phyloP scores from a whole-genome alignment of 2,113 vertebrate species.

The Apaloderma vittatum region DNA sequence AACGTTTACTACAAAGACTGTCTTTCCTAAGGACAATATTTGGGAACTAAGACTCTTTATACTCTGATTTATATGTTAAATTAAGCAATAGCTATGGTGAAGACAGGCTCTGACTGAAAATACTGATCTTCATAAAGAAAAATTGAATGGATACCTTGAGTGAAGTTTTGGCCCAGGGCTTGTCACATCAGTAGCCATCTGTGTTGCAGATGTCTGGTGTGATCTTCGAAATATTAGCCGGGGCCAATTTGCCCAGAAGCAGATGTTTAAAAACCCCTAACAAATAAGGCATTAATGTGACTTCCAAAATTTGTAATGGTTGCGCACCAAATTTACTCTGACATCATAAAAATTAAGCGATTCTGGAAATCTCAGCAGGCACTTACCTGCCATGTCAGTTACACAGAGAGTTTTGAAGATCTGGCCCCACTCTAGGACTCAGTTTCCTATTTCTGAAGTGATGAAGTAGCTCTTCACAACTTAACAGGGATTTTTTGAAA shows the following conservation, averaged over 20 bases:
- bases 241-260: background rate
- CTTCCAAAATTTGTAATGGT: background rate
- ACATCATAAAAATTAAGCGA: background rate
- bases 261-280: fast-evolving
- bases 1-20: background rate
- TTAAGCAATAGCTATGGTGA: background rate
- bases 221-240: background rate
- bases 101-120: background rate
- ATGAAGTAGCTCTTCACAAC: background rate
- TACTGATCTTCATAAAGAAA: background rate
- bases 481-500: background rate
- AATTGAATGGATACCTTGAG: background rate
- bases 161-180: background rate
- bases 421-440: background rate
- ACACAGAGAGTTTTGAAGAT: background rate
- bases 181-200: background rate
- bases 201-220: background rate
- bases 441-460: background rate
- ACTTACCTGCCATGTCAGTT: background rate
- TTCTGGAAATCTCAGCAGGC: background rate
- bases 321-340: background rate
- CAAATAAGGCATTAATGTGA: background rate
- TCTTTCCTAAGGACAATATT: background rate
- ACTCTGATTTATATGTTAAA: background rate
- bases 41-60: background rate